Evolutionary conservation across 2,888 invertebrate species (phyloP).

Genomic region (Epirrita christyi): DNA sequence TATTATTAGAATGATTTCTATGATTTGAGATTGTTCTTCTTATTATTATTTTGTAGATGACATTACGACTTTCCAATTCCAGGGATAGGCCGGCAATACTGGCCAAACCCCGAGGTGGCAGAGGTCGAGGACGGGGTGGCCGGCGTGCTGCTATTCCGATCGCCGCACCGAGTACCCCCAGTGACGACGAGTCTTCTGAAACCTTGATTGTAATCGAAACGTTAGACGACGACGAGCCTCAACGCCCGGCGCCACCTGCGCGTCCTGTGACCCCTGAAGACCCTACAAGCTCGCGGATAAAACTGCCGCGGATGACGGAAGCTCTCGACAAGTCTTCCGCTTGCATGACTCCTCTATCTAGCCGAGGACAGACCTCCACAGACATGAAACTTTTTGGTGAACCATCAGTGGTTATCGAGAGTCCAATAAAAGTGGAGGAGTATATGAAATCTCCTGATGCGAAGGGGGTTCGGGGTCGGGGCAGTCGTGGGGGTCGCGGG

Average conservation of each 20-base stretch:
- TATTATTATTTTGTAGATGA: not conserved
- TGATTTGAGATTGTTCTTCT: too few relatives aligned
- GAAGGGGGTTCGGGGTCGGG: constrained; percentile 52
- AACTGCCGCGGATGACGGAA: constrained; percentile 78
- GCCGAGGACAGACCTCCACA: constrained; percentile 58
- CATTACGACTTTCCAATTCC: constrained; percentile 40
- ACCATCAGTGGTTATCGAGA: constrained; percentile 50
- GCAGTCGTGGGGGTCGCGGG: constrained; percentile 45
- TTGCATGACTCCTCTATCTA: constrained; percentile 67
- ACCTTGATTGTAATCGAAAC: constrained; percentile 38
- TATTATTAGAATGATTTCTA: too few relatives aligned
- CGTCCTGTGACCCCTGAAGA: constrained; percentile 54
- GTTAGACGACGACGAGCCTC: constrained; percentile 29
- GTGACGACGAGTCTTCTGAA: constrained; percentile 31
- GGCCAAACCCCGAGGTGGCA: constrained; percentile 65
- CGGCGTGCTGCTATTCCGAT: constrained; percentile 47
- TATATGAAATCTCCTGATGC: constrained; percentile 58
- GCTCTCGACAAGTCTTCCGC: constrained; percentile 73
- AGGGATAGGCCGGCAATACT: constrained; percentile 73
- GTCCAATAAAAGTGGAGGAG: constrained; percentile 53
- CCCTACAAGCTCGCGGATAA: constrained; percentile 75
- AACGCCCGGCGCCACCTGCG: constrained; percentile 5
- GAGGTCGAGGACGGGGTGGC: constrained; percentile 70
- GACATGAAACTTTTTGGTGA: constrained; percentile 56
- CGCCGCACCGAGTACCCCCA: constrained; percentile 31